Conservation (phyloP, 1,140 invertebrate species). For the Nomia melanderi region DNA sequence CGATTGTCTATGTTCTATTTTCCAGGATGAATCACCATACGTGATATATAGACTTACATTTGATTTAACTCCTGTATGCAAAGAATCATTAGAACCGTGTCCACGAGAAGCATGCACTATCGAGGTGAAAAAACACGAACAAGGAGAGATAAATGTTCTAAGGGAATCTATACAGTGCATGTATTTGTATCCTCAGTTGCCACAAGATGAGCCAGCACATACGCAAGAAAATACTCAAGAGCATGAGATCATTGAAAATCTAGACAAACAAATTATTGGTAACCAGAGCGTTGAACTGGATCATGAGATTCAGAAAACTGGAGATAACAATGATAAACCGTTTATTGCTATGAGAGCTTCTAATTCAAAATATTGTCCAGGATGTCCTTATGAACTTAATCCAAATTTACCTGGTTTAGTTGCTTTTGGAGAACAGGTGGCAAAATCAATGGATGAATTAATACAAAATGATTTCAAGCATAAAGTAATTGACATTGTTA, state of each 20-base stretch:
- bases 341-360: conserved; percentile 74
- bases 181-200: conserved; percentile 65
- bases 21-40: conserved; percentile 69
- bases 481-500: conserved; percentile 69
- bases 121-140: conserved; percentile 68
- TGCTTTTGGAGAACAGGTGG: conserved; percentile 68
- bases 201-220: conserved; percentile 49
- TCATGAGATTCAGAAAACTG: conserved; percentile 69
- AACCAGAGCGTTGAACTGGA: conserved; percentile 70
- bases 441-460: conserved; percentile 71
- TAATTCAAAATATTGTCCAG: conserved; percentile 72
- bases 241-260: conserved; percentile 66
- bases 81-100: conserved; percentile 61
- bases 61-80: conserved; percentile 70
- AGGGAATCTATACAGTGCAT: conserved; percentile 71
- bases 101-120: conserved; percentile 71
- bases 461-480: conserved; percentile 73
- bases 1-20: conserved; percentile 23
- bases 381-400: conserved; percentile 78
- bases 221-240: conserved; percentile 54
- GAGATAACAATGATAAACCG: conserved; percentile 69
- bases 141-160: conserved; percentile 64
- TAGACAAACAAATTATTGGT: conserved; percentile 67
- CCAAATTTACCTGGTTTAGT: conserved; percentile 71
- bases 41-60: conserved; percentile 71